phyloP scores from a whole-genome alignment of 2,888 invertebrate genomes.

The Exocentrus adspersus region DNA sequence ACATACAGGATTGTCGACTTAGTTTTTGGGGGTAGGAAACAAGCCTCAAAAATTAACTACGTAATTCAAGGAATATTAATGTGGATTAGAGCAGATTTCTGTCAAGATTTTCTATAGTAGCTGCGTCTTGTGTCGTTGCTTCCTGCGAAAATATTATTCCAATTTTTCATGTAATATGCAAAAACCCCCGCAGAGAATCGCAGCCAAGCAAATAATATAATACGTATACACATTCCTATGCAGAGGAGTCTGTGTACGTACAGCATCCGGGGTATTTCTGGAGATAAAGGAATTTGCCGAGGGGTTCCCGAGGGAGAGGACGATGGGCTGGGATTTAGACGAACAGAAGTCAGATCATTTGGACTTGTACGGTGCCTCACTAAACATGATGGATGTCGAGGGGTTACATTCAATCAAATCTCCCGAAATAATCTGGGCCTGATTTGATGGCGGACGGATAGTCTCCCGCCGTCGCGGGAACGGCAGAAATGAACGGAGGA shows the following conservation, averaged over 20 bases:
- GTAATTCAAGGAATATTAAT: no score
- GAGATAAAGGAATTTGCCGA: conserved; percentile 51
- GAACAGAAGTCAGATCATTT: conserved; percentile 57
- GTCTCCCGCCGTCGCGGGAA: conserved; percentile 30
- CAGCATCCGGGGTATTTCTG: conserved; percentile 27
- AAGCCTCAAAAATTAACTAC: no score
- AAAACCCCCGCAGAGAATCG: not conserved
- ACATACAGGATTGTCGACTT: no score
- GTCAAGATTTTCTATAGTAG: no score
- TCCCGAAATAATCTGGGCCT: conserved; percentile 54
- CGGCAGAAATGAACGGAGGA: conserved; percentile 35
- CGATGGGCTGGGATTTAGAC: conserved; percentile 52
- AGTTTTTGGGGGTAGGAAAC: no score
- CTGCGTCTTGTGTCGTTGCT: no score
- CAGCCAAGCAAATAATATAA: conserved; percentile 19
- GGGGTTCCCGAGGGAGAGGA: conserved; percentile 47
- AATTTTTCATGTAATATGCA: not conserved
- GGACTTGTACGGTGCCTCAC: conserved; percentile 54
- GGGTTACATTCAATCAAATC: conserved; percentile 57
- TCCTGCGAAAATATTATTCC: not conserved
- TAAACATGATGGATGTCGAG: conserved; percentile 57
- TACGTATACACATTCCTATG: conserved; percentile 7
- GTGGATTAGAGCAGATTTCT: no score
- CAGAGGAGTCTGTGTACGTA: not conserved
- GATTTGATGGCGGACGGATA: conserved; percentile 53